Conservation (phyloP, 2,888 invertebrate species). For the Caradrina clavipalpis region DNA sequence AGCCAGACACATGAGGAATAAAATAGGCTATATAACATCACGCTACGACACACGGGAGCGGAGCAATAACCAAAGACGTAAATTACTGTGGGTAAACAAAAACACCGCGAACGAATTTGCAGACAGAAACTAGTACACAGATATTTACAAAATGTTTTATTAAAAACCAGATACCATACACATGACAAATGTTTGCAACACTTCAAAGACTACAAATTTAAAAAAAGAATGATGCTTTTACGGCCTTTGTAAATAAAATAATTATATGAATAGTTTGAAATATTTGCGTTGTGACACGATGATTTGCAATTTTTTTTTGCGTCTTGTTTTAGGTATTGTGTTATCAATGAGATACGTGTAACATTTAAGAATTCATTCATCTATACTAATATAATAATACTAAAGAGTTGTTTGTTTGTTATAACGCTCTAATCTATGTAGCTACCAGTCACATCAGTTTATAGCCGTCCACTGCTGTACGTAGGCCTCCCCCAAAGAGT, state of each 20-base stretch:
- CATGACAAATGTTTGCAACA: slow-evolving; percentile 44
- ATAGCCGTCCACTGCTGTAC: too few relatives aligned
- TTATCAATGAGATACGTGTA: slow-evolving; percentile 3
- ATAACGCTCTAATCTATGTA: too few relatives aligned
- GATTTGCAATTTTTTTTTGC: slow-evolving; percentile 8
- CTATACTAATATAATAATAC: too few relatives aligned
- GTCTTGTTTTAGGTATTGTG: not conserved
- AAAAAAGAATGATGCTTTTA: slow-evolving; percentile 26
- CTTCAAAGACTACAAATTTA: slow-evolving; percentile 41
- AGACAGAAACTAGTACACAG: not conserved
- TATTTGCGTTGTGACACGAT: slow-evolving; percentile 10
- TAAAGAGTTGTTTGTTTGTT: too few relatives aligned
- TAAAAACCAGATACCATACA: slow-evolving; percentile 33
- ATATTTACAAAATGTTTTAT: slow-evolving; percentile 41
- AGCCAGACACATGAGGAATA: too few relatives aligned
- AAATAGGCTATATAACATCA: too few relatives aligned
- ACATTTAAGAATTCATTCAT: not conserved
- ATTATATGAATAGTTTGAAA: slow-evolving; percentile 33
- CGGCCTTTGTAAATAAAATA: slow-evolving; percentile 23
- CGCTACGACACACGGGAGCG: too few relatives aligned
- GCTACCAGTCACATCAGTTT: too few relatives aligned
- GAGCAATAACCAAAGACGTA: too few relatives aligned
- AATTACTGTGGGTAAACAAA: too few relatives aligned
- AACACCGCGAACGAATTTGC: too few relatives aligned
- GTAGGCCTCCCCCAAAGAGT: too few relatives aligned